Base-by-base conservation (phyloP, 2,797 vertebrate species). In the Acipenser oxyrinchus region DNA sequence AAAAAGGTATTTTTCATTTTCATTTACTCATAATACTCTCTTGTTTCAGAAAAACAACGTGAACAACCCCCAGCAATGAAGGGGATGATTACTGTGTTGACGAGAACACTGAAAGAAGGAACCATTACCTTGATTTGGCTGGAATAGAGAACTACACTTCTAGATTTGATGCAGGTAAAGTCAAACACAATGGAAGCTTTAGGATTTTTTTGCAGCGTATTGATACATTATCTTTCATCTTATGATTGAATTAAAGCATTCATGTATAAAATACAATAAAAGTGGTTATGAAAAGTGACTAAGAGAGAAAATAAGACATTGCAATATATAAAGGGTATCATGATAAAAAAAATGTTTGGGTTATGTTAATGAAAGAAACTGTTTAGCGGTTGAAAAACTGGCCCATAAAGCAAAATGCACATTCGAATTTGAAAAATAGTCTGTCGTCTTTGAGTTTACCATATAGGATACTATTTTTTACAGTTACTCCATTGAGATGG, bases 71-170 rank as follows among this genome's bases (percentile, higher is more conserved):
- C 10, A 63, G 11, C 59, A 48, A 81, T 0, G 86, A 86, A 13
- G 81, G 88, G 55, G 89, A 88, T 6, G 86, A 89, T 68, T 93
- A 92, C 82, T 88, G 91, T 58, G 87, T 93, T 72, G 92, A 94
- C 13, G 92, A 93, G 75, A 94, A 92, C 81, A 93, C 91, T 0
- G 92, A 93, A 79, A 84, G 91, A 71, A 87, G 93, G 76, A 94
- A 94, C 85, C 93, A 93, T 81, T 94, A 93, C 73, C 82, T 92
- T 76, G 92, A 93, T 80, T 81, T 93, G 53, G 92, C 92, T 0
- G 90, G 91, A 6, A 92, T 91, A 1, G 91, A 94, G 77, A 94
- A 94, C 83, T 93, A 92, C 77, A 91, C 87, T 0, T 93, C 92
- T 52, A 89, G 85, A 77, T 92, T 93, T 64, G 88, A 93, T 70